Base-by-base conservation (phyloP, 2,113 vertebrate species). In the Myotis lucifugus region DNA sequence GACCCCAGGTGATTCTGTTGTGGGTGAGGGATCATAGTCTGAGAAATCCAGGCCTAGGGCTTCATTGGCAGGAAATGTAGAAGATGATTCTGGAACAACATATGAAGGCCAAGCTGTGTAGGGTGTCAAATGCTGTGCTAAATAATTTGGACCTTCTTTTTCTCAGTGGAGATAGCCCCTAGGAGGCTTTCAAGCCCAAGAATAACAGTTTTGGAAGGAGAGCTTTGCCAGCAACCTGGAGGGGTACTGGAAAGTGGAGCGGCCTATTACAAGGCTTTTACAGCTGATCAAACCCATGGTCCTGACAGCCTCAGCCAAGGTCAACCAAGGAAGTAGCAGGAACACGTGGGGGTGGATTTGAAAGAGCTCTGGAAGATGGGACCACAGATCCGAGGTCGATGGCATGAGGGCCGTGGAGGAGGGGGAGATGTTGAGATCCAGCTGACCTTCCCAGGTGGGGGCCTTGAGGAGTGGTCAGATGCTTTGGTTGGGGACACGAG, bases 111-210 rank as follows among this genome's bases (percentile, higher is more conserved):
- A 54, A 84, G 52, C 40, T 85, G 17, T n/a, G 64, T 18, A 7
- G 40, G n/a, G 40, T 92, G 48, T 95, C 61, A 82, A 85, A 78
- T 56, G 46, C 72, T 40, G 66, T 14, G 56, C 52, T 61, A 61
- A 77, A 66, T 72, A 82, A 88, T 92, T 14, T 48, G 67, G 81
- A 64, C 8, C 52, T 94, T 91, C 87, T 19, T n/a, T 52, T 93
- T 78, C 83, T 91, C n/a, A 2, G 50, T 13, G 19, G 83, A 34
- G 77, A 74, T 32, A 69, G 34, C 54, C 8, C 46, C n/a, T 7
- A 23, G 69, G 78, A 66, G 67, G 59, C 56, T 46, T 64, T 77
- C 34, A 17, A 56, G 32, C 27, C 48, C 66, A 6, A 37, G 34
- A 89, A 42, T 42, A 76, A 69, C 32, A 34, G 46, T n/a, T 91